Conservation (phyloP, 2,797 vertebrate species). For the Taenioides sp. region DNA sequence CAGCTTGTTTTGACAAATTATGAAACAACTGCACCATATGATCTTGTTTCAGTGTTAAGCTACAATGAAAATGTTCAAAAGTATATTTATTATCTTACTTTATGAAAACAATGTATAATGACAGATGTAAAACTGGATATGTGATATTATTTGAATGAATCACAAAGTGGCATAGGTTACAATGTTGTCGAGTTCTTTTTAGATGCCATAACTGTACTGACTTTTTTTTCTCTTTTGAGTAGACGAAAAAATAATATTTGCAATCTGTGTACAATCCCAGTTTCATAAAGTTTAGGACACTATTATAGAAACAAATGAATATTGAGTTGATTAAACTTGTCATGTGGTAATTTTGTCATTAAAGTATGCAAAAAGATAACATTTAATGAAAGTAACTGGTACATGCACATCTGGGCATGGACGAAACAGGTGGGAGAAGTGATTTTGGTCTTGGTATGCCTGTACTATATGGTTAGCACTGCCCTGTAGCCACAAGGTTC, state of each 20-base stretch:
- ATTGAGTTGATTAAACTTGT: not conserved
- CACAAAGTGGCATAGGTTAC: slow-evolving; percentile 82
- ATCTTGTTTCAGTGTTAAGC: slow-evolving; percentile 78
- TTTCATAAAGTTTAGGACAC: slow-evolving; percentile 6
- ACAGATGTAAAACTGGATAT: slow-evolving; percentile 74
- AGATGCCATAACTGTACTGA: slow-evolving; percentile 80
- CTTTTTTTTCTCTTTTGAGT: slow-evolving; percentile 73
- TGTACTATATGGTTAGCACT: not conserved
- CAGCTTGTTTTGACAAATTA: slow-evolving; percentile 71
- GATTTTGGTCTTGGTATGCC: not conserved
- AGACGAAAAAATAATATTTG: slow-evolving; percentile 77
- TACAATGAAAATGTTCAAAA: slow-evolving; percentile 76
- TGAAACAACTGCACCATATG: slow-evolving; percentile 76
- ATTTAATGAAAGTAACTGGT: no score
- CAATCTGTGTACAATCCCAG: slow-evolving; percentile 65
- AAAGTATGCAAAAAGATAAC: not conserved
- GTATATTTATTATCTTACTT: slow-evolving; percentile 80
- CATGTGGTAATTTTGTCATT: not conserved
- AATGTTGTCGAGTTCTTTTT: slow-evolving; percentile 80
- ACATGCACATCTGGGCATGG: no score
- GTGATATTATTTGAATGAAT: slow-evolving; percentile 76
- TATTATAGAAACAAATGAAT: not conserved
- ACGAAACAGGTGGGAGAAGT: no score
- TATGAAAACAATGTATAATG: slow-evolving; percentile 77
- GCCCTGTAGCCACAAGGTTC: not conserved